Evolutionary conservation across 2,888 invertebrate species (phyloP).

Genomic region (Bembecia ichneumoniformis): DNA sequence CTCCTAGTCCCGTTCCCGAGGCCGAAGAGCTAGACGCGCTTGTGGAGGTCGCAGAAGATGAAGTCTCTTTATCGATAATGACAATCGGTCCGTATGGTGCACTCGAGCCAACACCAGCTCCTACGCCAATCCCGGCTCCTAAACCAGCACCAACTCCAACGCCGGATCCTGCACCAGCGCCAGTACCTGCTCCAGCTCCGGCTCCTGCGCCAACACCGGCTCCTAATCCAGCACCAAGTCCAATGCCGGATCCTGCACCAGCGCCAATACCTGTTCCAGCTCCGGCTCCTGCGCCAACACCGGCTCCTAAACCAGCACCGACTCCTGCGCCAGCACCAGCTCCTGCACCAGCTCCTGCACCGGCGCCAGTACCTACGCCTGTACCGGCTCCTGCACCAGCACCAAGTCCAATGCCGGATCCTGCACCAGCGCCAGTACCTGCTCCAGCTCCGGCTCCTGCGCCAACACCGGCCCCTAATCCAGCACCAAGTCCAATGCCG

Average conservation of each 20-base stretch:
- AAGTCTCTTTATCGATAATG: neutral
- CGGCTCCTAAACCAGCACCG: neutral
- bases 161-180: too few species aligned
- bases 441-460: neutral
- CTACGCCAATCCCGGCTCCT: too few species aligned
- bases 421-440: conserved; percentile 1
- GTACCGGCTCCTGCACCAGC: too few species aligned
- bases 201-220: too few species aligned
- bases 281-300: neutral
- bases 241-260: conserved; percentile 1
- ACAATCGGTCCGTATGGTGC: neutral
- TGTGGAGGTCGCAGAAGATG: neutral
- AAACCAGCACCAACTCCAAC: too few species aligned
- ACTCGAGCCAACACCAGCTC: neutral
- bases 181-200: too few species aligned
- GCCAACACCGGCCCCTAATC: neutral
- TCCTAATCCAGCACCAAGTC: neutral
- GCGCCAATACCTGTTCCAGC: conserved; percentile 2
- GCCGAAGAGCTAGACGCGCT: neutral
- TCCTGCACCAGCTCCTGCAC: conserved; percentile 1
- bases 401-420: too few species aligned
- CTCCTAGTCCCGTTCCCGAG: neutral
- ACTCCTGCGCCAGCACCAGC: conserved; percentile 4
- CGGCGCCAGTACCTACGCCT: conserved; percentile 1
- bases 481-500: neutral